Conservation (phyloP, 2,797 vertebrate genomes). For the Alcedo quadribrachys region DNA sequence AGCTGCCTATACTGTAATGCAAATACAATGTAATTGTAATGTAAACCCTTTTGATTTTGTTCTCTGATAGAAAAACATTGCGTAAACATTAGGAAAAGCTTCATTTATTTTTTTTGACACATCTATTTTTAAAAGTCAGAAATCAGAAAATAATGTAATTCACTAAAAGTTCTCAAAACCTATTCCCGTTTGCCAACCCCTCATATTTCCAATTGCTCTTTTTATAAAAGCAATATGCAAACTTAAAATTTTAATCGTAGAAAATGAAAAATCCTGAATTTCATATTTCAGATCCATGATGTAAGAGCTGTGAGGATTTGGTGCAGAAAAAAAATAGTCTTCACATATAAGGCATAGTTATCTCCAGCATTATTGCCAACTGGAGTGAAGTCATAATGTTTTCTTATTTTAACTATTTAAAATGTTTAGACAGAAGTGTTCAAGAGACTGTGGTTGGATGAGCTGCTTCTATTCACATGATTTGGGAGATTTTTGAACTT, state of each 20-base stretch:
- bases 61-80: neutral
- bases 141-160: neutral
- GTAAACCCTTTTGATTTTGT: neutral
- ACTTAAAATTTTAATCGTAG: neutral
- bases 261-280: neutral
- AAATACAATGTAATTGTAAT: neutral
- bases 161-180: neutral
- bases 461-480: neutral
- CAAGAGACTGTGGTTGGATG: neutral
- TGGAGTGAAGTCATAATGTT: neutral
- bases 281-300: neutral
- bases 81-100: neutral
- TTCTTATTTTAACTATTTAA: neutral
- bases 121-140: neutral
- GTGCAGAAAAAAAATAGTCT: neutral
- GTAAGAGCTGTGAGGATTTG: neutral
- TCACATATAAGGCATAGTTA: neutral
- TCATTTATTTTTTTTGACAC: neutral
- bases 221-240: neutral
- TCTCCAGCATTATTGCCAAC: neutral
- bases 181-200: fast-evolving
- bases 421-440: neutral
- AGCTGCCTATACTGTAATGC: neutral
- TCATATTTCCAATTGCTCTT: neutral
- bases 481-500: neutral